Evolutionary conservation across 2,113 vertebrate genomes (phyloP).

Genomic region (Aviceda subcristata): DNA sequence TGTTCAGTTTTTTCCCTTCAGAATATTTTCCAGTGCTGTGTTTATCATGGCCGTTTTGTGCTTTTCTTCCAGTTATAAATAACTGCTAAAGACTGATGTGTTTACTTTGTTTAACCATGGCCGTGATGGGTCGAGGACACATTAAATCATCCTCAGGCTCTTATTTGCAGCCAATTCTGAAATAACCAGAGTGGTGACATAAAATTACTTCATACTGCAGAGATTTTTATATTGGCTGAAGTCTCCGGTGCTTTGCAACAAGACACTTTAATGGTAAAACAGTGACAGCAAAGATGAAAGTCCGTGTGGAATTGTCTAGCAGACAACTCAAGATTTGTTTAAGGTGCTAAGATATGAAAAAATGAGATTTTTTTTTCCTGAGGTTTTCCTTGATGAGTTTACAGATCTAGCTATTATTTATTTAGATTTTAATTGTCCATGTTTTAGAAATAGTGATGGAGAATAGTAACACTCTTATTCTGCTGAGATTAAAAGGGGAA

Average conservation of each 20-base stretch:
- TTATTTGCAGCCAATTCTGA: slow-evolving; percentile 48
- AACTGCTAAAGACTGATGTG: slow-evolving; percentile 50
- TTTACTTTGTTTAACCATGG: slow-evolving; percentile 58
- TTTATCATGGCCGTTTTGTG: not conserved
- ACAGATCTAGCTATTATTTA: not conserved
- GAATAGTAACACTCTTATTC: not conserved
- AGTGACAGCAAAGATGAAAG: not conserved
- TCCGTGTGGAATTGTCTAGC: not conserved
- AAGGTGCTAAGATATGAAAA: not conserved
- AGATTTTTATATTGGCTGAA: slow-evolving; percentile 36
- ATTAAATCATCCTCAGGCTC: slow-evolving; percentile 54
- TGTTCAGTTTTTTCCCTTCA: not conserved
- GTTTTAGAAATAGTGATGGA: not conserved
- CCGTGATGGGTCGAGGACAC: slow-evolving; percentile 36
- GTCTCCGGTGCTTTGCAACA: slow-evolving; percentile 28
- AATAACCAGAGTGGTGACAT: slow-evolving; percentile 20
- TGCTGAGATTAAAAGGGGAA: not conserved
- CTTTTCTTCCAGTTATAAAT: slow-evolving; percentile 40
- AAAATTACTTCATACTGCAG: slow-evolving; percentile 44
- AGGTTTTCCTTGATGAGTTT: not conserved
- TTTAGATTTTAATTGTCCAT: not conserved
- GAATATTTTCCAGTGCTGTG: not conserved
- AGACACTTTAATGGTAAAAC: not conserved
- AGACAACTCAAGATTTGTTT: not conserved
- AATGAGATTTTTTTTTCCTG: not conserved